Conservation (phyloP, 2,113 vertebrate species). For the Galeopterus variegatus region DNA sequence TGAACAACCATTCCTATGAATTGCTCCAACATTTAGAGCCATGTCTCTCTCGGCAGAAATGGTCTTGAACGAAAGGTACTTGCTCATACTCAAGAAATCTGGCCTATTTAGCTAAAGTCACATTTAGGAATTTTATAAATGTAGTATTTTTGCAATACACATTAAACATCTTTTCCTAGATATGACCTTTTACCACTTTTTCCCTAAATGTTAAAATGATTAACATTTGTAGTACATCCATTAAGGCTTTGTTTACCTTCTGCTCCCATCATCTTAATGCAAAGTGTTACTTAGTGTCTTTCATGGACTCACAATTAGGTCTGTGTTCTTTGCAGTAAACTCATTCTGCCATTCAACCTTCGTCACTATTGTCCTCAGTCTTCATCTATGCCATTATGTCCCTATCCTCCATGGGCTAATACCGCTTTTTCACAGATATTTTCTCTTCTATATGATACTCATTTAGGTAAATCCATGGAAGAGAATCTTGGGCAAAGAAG, state of each 20-base stretch:
- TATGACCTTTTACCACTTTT: neutral
- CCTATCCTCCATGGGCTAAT: neutral
- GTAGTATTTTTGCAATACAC: neutral
- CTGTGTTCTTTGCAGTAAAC: neutral
- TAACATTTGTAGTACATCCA: neutral
- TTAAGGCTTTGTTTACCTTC: neutral
- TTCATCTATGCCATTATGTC: no score
- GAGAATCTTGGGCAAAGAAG: neutral
- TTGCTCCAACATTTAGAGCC: neutral
- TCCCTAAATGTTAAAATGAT: neutral
- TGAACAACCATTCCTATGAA: neutral
- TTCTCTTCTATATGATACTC: neutral
- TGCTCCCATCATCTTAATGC: neutral
- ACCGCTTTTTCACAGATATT: no score
- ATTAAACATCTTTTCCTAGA: neutral
- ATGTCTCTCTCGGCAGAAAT: neutral
- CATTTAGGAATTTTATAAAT: neutral
- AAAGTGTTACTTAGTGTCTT: neutral
- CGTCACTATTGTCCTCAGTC: neutral
- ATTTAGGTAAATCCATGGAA: neutral
- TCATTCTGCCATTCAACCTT: neutral
- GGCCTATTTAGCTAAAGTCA: no score
- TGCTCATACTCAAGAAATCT: neutral
- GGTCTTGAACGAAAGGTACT: neutral
- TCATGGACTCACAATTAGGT: no score